Evolutionary conservation across 1,140 invertebrate genomes (phyloP).

Genomic region (Sinella curviseta): DNA sequence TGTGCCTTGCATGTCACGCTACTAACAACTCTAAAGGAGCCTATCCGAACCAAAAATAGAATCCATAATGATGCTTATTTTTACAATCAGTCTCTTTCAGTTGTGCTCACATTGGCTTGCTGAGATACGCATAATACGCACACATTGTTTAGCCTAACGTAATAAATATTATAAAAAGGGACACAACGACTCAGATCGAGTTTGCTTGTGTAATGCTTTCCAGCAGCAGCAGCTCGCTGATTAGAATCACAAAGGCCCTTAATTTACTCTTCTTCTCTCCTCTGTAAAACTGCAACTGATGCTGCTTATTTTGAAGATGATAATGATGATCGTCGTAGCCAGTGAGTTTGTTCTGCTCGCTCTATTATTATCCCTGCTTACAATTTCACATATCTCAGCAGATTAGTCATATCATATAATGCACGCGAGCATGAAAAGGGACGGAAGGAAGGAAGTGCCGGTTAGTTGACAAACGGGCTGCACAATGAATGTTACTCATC

Average conservation of each 20-base stretch:
- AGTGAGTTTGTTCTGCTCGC: neutral
- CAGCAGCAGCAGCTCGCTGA: neutral
- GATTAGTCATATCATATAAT: conserved; percentile 10
- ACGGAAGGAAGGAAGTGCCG: conserved; percentile 19
- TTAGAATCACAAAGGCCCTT: conserved; percentile 21
- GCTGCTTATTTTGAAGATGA: neutral
- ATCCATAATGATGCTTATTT: neutral
- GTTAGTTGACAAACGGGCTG: conserved; percentile 7
- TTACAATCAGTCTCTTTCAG: no score
- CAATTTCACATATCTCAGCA: neutral
- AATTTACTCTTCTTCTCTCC: neutral
- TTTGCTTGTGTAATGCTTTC: no score
- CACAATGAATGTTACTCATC: neutral
- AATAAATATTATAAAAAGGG: neutral
- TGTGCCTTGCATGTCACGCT: neutral
- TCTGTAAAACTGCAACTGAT: neutral
- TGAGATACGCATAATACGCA: no score
- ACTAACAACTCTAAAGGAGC: no score
- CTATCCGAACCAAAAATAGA: neutral
- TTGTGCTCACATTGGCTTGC: no score
- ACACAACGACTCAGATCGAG: no score
- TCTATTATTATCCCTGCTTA: neutral
- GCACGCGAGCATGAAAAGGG: conserved; percentile 4
- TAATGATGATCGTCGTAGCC: neutral
- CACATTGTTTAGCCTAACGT: neutral